These are phyloP conservation scores for Emydoidea blandingii DNA, from an alignment of 2,797 vertebrate species.

Conservation along the genomic window DNA sequence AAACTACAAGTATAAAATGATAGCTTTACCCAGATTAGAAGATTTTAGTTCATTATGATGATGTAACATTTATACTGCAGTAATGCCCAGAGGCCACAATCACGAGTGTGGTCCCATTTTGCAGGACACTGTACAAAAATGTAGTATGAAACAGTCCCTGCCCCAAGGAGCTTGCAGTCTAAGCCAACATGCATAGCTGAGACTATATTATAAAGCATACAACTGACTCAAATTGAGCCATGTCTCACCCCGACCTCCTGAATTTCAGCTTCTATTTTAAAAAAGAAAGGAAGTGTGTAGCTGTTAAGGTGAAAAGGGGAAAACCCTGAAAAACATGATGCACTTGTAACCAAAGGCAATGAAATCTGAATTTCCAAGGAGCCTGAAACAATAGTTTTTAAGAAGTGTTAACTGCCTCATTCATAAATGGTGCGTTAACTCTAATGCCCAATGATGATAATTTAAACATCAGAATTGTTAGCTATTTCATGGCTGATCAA, in stretches of 20 bases:
- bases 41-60: neutral
- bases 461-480: neutral
- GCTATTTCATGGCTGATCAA: neutral
- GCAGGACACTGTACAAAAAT: neutral
- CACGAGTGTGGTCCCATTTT: neutral
- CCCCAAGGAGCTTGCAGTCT: neutral
- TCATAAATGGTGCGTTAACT: neutral
- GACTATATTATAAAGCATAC: neutral
- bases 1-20: constrained; percentile 76
- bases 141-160: neutral
- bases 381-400: neutral
- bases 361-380: neutral
- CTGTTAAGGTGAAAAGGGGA: neutral
- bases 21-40: neutral
- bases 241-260: neutral
- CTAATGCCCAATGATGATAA: neutral
- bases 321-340: neutral
- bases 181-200: neutral
- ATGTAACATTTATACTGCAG: neutral
- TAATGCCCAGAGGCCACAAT: neutral
- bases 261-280: neutral
- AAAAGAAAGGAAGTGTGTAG: neutral
- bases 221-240: neutral
- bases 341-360: neutral
- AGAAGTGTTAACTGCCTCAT: neutral